Conservation (phyloP, 2,797 vertebrate genomes). For the Sphaeramia orbicularis region DNA sequence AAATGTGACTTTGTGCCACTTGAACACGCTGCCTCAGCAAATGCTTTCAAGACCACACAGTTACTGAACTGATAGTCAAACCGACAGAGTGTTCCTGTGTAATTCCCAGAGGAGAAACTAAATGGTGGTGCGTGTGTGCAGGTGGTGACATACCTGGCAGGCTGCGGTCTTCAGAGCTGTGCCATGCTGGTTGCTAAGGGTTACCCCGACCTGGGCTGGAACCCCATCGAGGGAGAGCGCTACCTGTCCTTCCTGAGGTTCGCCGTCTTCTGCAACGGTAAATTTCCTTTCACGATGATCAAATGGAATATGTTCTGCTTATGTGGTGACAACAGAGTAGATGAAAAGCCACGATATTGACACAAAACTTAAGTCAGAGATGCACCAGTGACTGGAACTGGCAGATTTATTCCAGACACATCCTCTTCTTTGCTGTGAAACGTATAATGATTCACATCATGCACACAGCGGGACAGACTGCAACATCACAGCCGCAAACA, state of each 20-base stretch:
- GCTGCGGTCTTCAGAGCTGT: constrained; percentile 97
- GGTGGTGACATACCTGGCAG: constrained; percentile 98
- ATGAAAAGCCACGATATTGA: too few relatives aligned
- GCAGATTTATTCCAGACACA: too few relatives aligned
- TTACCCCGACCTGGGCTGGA: constrained; percentile 98
- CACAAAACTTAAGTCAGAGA: too few relatives aligned
- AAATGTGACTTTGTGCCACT: constrained; percentile 30
- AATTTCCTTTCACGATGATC: constrained; percentile 36
- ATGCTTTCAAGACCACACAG: constrained; percentile 25
- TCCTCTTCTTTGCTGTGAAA: too few relatives aligned
- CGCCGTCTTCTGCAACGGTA: constrained; percentile 97
- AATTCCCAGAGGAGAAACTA: constrained; percentile 15
- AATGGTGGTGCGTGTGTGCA: constrained; percentile 63
- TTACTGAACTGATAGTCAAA: constrained; percentile 35
- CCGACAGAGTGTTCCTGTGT: constrained; percentile 37
- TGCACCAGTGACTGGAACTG: too few relatives aligned
- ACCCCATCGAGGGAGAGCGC: constrained; percentile 98
- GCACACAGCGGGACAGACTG: too few relatives aligned
- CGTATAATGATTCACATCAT: too few relatives aligned
- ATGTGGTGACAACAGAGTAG: too few relatives aligned
- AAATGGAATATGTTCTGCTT: too few relatives aligned
- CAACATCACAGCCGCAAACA: too few relatives aligned
- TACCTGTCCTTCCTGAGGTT: constrained; percentile 97
- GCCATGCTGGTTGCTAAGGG: constrained; percentile 94
- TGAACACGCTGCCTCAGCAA: constrained; percentile 40